Evolutionary conservation across 2,113 vertebrate species (phyloP).

Genomic region (Tupaia chinensis): DNA sequence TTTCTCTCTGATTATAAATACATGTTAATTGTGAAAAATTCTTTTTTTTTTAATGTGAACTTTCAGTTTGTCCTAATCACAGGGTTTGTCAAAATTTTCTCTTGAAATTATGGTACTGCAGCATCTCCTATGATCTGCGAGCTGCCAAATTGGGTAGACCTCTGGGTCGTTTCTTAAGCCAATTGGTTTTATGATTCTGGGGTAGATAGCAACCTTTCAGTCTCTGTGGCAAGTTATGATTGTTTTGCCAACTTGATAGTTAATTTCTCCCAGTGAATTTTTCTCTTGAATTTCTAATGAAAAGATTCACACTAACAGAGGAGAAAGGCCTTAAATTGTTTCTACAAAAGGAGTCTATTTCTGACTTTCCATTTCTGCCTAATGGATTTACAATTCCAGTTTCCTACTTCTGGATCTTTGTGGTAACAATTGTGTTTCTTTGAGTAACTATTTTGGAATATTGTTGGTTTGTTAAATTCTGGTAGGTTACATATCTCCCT

Average conservation of each 20-base stretch:
- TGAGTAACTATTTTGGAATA: constrained; percentile 4
- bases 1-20: constrained; percentile 2
- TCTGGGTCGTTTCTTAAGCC: neutral
- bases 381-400: neutral
- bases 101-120: neutral
- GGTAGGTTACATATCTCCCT: neutral
- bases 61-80: constrained; percentile 28
- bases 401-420: constrained; percentile 46
- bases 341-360: neutral
- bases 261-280: constrained; percentile 30
- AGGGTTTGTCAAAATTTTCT: neutral
- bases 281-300: constrained; percentile 48
- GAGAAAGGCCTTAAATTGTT: constrained; percentile 16
- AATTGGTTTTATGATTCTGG: neutral
- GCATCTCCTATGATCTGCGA: neutral
- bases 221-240: neutral
- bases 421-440: constrained; percentile 28
- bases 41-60: neutral
- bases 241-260: neutral
- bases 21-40: neutral
- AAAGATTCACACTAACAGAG: neutral
- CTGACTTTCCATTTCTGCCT: constrained; percentile 4
- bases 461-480: constrained; percentile 17
- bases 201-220: neutral
- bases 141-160: neutral